Base-by-base conservation (phyloP, 2,797 vertebrate species). In the Cryptoprocta ferox region DNA sequence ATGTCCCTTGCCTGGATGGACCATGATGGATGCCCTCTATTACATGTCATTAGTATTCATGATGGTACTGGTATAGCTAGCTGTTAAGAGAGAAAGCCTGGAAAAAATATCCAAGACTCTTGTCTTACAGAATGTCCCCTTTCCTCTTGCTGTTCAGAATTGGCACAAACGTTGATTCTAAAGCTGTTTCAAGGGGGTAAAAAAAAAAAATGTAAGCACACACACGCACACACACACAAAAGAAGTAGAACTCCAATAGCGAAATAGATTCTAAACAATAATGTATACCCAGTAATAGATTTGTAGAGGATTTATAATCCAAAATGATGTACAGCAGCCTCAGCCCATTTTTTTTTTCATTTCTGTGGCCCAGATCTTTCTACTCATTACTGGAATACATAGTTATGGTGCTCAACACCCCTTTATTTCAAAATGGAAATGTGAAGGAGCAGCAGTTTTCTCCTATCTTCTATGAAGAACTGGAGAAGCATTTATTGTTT, bases 401-500 rank as follows among this genome's bases (percentile, higher is more conserved):
- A 59, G 45, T 82, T 88, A 75, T 24, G n/a, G 18, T 14, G 32
- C 48, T 96, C 66, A 96, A 76, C 59, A 80, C 53, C 28, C 37
- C 30, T 95, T 80, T 35, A 75, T 89, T 93, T 94, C 87, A 95
- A 81, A 92, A 91, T 82, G 82, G 93, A 91, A 91, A 88, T 76
- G 50, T 71, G 37, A 86, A 91, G 59, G 9, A 82, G 35, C 28
- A 84, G 4, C 68, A 94, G 66, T 83, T 76, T 96, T 92, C 32
- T 71, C 10, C 53, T 75, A 1, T 61, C 39, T 76, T 95, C 82
- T 45, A 16, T 15, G 16, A 88, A 68, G 65, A 93, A 56, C 53
- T 56, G 81, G 85, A 96, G 66, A 70, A 88, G 24, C 35, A 63
- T 91, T 96, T 83, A 75, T 91, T 97, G 81, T 95, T 96, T 97